These are phyloP conservation scores for Autographa pulchrina DNA, from an alignment of 2,888 invertebrate species.

Conservation along the genomic window DNA sequence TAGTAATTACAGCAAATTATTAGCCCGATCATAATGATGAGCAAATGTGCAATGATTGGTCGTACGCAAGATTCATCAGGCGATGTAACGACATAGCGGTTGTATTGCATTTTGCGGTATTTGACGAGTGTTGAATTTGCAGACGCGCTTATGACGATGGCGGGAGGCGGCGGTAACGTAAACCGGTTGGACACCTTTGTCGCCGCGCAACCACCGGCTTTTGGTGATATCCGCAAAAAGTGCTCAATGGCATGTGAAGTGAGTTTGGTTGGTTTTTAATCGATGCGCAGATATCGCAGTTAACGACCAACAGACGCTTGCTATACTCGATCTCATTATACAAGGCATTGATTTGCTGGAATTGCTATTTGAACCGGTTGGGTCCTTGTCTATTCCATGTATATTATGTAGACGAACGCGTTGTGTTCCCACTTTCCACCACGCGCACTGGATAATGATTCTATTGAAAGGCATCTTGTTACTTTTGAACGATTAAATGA, in stretches of 20 bases:
- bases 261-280: constrained; percentile 79
- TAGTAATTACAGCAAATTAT: constrained; percentile 2
- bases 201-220: constrained; percentile 81
- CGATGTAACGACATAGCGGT: constrained; percentile 68
- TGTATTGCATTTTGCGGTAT: constrained; percentile 80
- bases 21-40: constrained; percentile 55
- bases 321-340: constrained; percentile 76
- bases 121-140: constrained; percentile 87
- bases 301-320: constrained; percentile 71
- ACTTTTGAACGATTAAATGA: constrained; percentile 9
- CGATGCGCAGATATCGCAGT: constrained; percentile 73
- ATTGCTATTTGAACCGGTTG: constrained; percentile 80
- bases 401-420: constrained; percentile 66
- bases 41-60: constrained; percentile 50
- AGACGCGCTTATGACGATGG: constrained; percentile 84
- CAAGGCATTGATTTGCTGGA: constrained; percentile 77
- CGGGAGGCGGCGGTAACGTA: constrained; percentile 80
- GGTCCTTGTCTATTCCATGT: constrained; percentile 69
- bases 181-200: constrained; percentile 88
- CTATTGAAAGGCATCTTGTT: constrained; percentile 35
- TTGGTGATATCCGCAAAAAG: constrained; percentile 88
- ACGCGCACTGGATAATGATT: constrained; percentile 55
- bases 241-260: constrained; percentile 80
- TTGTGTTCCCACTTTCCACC: constrained; percentile 73
- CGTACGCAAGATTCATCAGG: constrained; percentile 64